Evolutionary conservation across 2,113 vertebrate species (phyloP).

Genomic region (Brienomyrus brachyistius): DNA sequence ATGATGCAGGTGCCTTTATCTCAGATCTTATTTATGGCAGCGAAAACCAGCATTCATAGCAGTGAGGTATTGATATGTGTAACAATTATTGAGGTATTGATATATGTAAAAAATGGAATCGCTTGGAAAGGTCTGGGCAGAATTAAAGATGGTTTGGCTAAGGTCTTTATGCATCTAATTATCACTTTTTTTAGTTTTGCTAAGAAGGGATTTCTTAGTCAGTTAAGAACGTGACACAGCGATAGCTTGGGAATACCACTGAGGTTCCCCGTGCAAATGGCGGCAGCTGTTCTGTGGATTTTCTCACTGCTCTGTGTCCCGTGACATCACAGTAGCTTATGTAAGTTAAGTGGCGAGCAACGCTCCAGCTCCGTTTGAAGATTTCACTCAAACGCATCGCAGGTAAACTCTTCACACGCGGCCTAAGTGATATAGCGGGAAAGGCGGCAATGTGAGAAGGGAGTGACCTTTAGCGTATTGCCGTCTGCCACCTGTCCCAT

Average conservation of each 20-base stretch:
- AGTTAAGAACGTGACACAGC: neutral
- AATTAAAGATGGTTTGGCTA: neutral
- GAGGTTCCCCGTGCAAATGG: neutral
- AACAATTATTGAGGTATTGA: neutral
- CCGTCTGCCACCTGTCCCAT: neutral
- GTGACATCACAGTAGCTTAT: neutral
- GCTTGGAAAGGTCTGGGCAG: neutral
- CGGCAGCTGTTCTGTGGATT: neutral
- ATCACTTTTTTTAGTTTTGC: neutral
- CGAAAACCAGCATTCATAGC: neutral
- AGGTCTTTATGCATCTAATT: constrained; percentile 3
- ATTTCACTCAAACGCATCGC: neutral
- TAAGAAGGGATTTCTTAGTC: neutral
- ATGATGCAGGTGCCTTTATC: neutral
- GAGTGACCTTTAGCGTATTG: neutral
- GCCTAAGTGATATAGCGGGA: neutral
- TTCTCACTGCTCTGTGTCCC: neutral
- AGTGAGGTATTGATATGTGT: neutral
- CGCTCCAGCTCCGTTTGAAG: neutral
- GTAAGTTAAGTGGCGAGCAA: neutral
- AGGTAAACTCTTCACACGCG: neutral
- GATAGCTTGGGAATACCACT: neutral
- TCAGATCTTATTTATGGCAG: neutral
- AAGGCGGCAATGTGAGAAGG: neutral
- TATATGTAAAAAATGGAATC: neutral